These are phyloP conservation scores for Leptogaster cylindrica DNA, from an alignment of 2,888 invertebrate species.

Conservation along the genomic window DNA sequence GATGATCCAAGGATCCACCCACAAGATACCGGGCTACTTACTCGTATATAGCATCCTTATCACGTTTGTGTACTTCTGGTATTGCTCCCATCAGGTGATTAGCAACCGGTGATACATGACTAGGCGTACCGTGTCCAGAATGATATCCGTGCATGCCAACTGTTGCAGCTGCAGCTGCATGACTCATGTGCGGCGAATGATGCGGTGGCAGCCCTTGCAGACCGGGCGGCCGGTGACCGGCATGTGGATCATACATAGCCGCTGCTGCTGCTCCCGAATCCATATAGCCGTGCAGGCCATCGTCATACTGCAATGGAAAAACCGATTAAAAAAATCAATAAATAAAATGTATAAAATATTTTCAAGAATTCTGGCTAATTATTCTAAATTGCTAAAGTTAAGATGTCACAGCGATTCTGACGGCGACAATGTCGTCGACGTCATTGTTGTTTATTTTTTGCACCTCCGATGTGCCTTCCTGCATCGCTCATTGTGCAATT, in stretches of 20 bases:
- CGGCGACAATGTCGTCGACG: background rate
- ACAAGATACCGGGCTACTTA: too few relatives aligned
- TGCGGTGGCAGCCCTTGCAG: slow-evolving; percentile 72
- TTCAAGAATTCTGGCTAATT: slow-evolving; percentile 15
- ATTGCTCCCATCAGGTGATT: slow-evolving; percentile 86
- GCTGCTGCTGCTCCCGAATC: slow-evolving; percentile 69
- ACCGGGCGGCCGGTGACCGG: slow-evolving; percentile 68
- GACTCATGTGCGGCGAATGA: slow-evolving; percentile 82
- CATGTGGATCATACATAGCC: slow-evolving; percentile 80
- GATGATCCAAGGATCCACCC: too few relatives aligned
- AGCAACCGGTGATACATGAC: slow-evolving; percentile 83
- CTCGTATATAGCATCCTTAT: slow-evolving; percentile 99
- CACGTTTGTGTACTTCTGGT: slow-evolving; percentile 94
- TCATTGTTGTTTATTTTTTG: background rate
- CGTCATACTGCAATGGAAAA: slow-evolving; percentile 87
- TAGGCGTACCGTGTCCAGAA: slow-evolving; percentile 66
- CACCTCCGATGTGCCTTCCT: slow-evolving; percentile 12
- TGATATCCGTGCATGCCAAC: slow-evolving; percentile 69
- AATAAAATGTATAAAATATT: slow-evolving; percentile 42
- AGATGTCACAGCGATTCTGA: slow-evolving; percentile 20
- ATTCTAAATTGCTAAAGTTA: slow-evolving; percentile 19
- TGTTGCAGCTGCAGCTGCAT: slow-evolving; percentile 69
- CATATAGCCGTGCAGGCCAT: slow-evolving; percentile 92
- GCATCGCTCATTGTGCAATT: slow-evolving; percentile 17
- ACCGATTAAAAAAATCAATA: too few relatives aligned